Evolutionary conservation across 2,888 invertebrate species (phyloP).

Genomic region (Catocala sponsa): DNA sequence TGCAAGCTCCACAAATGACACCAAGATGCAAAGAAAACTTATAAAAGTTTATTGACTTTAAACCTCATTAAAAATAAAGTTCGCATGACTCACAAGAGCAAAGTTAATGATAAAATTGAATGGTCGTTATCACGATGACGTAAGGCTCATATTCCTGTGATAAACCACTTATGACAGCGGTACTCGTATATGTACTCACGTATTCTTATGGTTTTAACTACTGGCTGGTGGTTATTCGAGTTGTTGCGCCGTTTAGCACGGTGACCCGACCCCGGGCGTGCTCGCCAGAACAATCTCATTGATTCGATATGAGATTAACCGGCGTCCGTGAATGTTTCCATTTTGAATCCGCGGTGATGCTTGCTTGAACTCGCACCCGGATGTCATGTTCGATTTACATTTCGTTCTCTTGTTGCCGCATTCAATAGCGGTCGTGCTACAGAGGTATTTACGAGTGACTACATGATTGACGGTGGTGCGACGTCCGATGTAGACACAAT

Average conservation of each 20-base stretch:
- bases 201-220: constrained; percentile 62
- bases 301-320: constrained; percentile 82
- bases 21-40: constrained; percentile 54
- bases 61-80: constrained; percentile 65
- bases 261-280: constrained; percentile 76
- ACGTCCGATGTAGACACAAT: constrained; percentile 55
- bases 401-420: constrained; percentile 72
- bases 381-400: constrained; percentile 82
- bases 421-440: constrained; percentile 71
- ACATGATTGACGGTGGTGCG: constrained; percentile 68
- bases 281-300: constrained; percentile 74
- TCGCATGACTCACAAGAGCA: constrained; percentile 67
- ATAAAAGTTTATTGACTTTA: constrained; percentile 67
- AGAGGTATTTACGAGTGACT: constrained; percentile 58
- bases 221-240: constrained; percentile 61
- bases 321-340: constrained; percentile 79
- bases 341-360: constrained; percentile 76
- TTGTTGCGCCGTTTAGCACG: constrained; percentile 79
- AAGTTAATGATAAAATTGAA: constrained; percentile 56
- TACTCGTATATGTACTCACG: constrained; percentile 53
- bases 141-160: constrained; percentile 55
- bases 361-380: constrained; percentile 83
- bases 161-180: constrained; percentile 57
- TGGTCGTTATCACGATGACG: constrained; percentile 50
- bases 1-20: constrained; percentile 49